Base-by-base conservation (phyloP, 64 coral and sea anemone genomes). In the Catalaphyllia jardinei region DNA sequence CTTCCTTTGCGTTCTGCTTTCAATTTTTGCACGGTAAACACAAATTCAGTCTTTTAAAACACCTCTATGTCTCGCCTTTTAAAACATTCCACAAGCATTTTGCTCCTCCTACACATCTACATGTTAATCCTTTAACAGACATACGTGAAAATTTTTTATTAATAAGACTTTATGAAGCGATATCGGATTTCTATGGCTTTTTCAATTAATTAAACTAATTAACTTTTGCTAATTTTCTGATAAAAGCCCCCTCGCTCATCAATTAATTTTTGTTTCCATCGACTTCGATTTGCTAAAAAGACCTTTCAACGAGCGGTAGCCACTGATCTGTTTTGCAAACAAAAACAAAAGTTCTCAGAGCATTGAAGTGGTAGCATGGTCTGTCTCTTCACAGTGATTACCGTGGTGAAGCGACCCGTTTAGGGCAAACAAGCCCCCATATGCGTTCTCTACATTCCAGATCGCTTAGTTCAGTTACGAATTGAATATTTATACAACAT, bases 401-500 rank as follows among this genome's bases (percentile, higher is more conserved):
- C 38, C 33, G 25, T 42, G 16, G 60, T 42, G 60, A 83, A 83
- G 61, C 20, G 79, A 83, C 79, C 79, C 79, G 61, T 65, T 83
- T 76, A 18, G 19, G 10, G 16, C 79, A 83, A 83, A 83, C 79
- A 83, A 67, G 57, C 61, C 24, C 31, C 61, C 35, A 39, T 42
- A 22, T 29, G 79, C 79, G 79, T 83, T 83, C 27, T 67, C 79
- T 62, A 46, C 79, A 83, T 83, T 83, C 79, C 79, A 83, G 29
- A 83, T 83, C 79, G 79, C 79, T 83, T 83, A 64, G 79, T 83
- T 83, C 79, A 83, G 79, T 83, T 33, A 83, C 29, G 17, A 30
- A 83, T 67, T 83, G 79, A 83, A 83, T 83, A 83, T 83, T 83
- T 65, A 83, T 83, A 83, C 31, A 83, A 83, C 60, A 65, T 10